These are phyloP conservation scores for Thunnus maccoyii DNA, from an alignment of 2,113 vertebrate species.

Conservation along the genomic window DNA sequence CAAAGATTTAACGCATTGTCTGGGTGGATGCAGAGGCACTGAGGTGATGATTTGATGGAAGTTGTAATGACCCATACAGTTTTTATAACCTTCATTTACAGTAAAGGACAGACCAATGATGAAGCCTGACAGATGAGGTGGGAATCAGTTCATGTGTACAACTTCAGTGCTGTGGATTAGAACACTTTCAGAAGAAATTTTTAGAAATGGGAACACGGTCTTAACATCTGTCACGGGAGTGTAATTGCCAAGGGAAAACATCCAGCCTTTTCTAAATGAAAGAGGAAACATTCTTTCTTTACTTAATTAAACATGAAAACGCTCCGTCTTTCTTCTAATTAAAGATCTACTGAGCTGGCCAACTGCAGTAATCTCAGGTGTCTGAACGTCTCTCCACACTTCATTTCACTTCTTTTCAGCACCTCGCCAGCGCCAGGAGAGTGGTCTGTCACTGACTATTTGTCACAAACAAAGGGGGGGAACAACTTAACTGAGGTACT, in stretches of 20 bases:
- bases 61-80: neutral
- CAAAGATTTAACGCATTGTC: neutral
- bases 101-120: constrained; percentile 9
- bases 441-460: constrained; percentile 49
- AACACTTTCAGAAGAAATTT: constrained; percentile 22
- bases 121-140: neutral
- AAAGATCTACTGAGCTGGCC: constrained; percentile 59
- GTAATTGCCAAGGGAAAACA: constrained; percentile 49
- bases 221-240: constrained; percentile 51
- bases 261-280: constrained; percentile 48
- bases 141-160: neutral
- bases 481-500: constrained; percentile 23
- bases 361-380: constrained; percentile 63
- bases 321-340: constrained; percentile 66
- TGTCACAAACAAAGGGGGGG: constrained; percentile 48
- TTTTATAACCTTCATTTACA: neutral
- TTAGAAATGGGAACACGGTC: constrained; percentile 35
- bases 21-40: neutral
- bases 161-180: constrained; percentile 1
- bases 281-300: constrained; percentile 49
- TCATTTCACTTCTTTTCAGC: constrained; percentile 57
- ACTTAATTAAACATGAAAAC: constrained; percentile 69
- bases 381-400: constrained; percentile 48
- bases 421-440: constrained; percentile 28
- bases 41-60: neutral